Evolutionary conservation across 2,888 invertebrate species (phyloP).

Genomic region (Tipula helvola): DNA sequence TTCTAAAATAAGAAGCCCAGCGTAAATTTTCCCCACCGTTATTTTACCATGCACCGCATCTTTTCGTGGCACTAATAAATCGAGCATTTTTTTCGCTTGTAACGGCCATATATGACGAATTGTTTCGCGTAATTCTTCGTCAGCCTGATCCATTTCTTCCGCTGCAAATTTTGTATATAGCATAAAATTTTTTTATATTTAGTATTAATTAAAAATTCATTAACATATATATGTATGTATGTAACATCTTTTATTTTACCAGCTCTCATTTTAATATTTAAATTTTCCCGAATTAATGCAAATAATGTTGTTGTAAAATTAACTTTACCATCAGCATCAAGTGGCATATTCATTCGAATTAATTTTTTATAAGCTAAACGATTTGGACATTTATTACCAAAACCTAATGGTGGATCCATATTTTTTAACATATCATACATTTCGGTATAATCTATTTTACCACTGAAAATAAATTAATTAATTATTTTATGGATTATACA

Average conservation of each 20-base stretch:
- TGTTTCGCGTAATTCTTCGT: constrained; percentile 88
- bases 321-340: constrained; percentile 91
- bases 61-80: constrained; percentile 84
- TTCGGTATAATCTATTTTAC: constrained; percentile 95
- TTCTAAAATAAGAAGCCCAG: constrained; percentile 88
- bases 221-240: too few species aligned
- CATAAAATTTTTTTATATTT: not conserved
- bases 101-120: constrained; percentile 96
- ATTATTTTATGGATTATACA: not conserved
- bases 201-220: not conserved
- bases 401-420: constrained; percentile 99
- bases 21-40: constrained; percentile 98
- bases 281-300: constrained; percentile 96
- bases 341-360: constrained; percentile 99
- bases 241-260: constrained; percentile 63
- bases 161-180: constrained; percentile 42
- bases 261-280: constrained; percentile 96
- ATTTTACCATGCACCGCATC: constrained; percentile 77
- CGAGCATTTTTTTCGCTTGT: constrained; percentile 94
- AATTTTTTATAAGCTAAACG: constrained; percentile 97
- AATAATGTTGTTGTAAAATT: constrained; percentile 98
- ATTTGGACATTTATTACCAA: constrained; percentile 99
- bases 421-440: constrained; percentile 99
- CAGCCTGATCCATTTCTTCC: constrained; percentile 99
- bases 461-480: constrained; percentile 45